These are phyloP conservation scores for Callosobruchus maculatus DNA, from an alignment of 2,888 invertebrate species.

Conservation along the genomic window DNA sequence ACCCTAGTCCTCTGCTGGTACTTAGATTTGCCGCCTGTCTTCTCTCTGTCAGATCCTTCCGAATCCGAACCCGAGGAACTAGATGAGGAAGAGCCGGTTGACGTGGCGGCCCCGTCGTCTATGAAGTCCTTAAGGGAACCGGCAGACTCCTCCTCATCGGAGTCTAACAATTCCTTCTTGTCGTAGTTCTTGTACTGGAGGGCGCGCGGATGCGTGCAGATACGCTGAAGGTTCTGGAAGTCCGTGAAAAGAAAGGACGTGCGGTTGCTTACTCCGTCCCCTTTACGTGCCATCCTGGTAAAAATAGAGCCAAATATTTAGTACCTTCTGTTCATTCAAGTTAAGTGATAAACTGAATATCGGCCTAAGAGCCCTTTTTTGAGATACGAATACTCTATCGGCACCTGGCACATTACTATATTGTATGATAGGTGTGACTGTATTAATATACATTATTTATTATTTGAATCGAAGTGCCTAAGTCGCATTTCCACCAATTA, in stretches of 20 bases:
- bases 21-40: slow-evolving; percentile 6
- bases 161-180: slow-evolving; percentile 31
- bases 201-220: slow-evolving; percentile 67
- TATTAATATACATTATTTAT: too few relatives aligned
- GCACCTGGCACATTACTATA: too few relatives aligned
- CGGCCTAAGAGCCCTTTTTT: too few relatives aligned
- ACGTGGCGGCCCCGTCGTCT: slow-evolving; percentile 54
- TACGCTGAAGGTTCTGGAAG: slow-evolving; percentile 32
- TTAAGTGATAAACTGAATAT: too few relatives aligned
- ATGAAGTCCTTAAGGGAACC: slow-evolving; percentile 75
- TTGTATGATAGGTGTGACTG: too few relatives aligned
- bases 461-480: too few relatives aligned
- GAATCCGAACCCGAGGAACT: slow-evolving; percentile 23
- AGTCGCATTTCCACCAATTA: too few relatives aligned
- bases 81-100: slow-evolving; percentile 8
- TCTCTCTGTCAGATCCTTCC: slow-evolving; percentile 11
- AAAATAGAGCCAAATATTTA: too few relatives aligned
- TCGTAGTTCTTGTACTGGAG: slow-evolving; percentile 51
- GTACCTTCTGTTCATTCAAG: too few relatives aligned
- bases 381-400: too few relatives aligned
- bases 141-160: slow-evolving; percentile 58
- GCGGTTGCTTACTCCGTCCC: slow-evolving; percentile 27
- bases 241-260: slow-evolving; percentile 67
- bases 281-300: slow-evolving; percentile 52
- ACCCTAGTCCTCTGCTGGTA: slow-evolving; percentile 7